A percentile compares a stretch with the other conserved stretches of the same genome.
Evolutionary conservation across 2,888 invertebrate species (phyloP).

Genomic region (Limnephilus lunatus): DNA sequence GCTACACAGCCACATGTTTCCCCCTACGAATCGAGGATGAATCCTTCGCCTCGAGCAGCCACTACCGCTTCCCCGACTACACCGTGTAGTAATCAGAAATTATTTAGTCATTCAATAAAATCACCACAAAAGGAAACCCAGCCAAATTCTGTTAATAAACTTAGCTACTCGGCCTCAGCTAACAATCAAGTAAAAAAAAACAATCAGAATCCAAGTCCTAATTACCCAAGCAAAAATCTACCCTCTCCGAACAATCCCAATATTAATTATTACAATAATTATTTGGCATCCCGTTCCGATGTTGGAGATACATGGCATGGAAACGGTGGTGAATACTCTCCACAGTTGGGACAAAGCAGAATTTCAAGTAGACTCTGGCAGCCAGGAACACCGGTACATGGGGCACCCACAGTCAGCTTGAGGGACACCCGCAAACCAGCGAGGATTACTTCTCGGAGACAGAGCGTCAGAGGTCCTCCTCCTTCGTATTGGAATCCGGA

Average conservation of each 20-base stretch:
- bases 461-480: not conserved
- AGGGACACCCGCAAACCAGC: not conserved
- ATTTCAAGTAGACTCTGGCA: not conserved
- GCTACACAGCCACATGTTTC: not conserved
- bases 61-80: slow-evolving; percentile 2
- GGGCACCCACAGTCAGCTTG: not conserved
- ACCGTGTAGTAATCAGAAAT: not conserved
- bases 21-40: not conserved
- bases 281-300: not conserved
- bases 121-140: not conserved
- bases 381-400: not conserved
- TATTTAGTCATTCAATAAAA: not conserved
- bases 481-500: not conserved
- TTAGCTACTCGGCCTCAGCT: not conserved
- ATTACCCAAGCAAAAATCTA: not conserved
- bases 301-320: not conserved
- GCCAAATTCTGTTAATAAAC: not conserved
- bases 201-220: not conserved
- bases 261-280: not conserved
- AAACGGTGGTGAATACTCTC: not conserved
- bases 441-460: not conserved
- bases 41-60: not conserved
- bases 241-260: not conserved
- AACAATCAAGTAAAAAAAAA: not conserved
- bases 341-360: not conserved